Evolutionary conservation across 2,113 vertebrate genomes (phyloP).

Genomic region (Melanostigma gelatinosum): DNA sequence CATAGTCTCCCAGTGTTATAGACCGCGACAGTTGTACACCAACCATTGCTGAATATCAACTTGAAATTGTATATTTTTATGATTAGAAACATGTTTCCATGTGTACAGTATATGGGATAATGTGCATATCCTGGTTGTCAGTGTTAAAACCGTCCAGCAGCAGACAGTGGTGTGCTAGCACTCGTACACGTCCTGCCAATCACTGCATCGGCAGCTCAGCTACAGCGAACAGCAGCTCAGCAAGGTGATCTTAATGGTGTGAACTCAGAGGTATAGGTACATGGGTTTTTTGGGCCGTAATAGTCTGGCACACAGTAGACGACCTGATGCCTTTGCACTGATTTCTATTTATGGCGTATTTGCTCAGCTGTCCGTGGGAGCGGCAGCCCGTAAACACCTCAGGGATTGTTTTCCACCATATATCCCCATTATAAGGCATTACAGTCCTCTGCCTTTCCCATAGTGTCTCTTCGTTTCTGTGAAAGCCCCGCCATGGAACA

Average conservation of each 20-base stretch:
- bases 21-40: background rate
- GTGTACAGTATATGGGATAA: background rate
- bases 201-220: background rate
- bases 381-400: conserved; percentile 34
- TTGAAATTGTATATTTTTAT: background rate
- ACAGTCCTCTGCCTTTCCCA: conserved; percentile 47
- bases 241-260: conserved; percentile 28
- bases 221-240: background rate
- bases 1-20: background rate
- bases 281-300: conserved; percentile 9
- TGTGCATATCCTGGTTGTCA: background rate
- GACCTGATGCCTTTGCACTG: conserved; percentile 17
- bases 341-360: conserved; percentile 46
- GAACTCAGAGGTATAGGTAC: conserved; percentile 5
- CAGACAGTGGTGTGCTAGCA: background rate
- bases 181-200: background rate
- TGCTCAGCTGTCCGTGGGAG: conserved; percentile 54
- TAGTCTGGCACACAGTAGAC: conserved; percentile 11
- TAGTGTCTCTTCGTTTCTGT: conserved; percentile 59
- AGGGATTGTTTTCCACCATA: conserved; percentile 51
- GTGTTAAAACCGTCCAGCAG: conserved; percentile 3
- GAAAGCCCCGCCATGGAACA: conserved; percentile 30
- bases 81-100: background rate
- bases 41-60: background rate
- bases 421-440: conserved; percentile 65